A percentile compares a stretch with the other conserved stretches of the same genome.
Conservation (phyloP, 1,140 invertebrate species). For the Heliconius nattereri region DNA sequence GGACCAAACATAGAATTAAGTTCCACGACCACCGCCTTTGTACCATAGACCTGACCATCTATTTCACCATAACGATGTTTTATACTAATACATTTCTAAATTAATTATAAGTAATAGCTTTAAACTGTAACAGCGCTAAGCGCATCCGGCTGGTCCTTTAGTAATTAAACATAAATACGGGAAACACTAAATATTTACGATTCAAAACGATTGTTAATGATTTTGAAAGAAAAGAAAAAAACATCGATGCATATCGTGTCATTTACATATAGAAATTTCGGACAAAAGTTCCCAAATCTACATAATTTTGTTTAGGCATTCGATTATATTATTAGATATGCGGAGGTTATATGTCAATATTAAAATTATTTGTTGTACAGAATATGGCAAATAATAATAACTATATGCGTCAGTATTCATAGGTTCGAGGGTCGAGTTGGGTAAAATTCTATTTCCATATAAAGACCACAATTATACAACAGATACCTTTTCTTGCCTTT, state of each 20-base stretch:
- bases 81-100: background rate
- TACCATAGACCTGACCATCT: too few species aligned
- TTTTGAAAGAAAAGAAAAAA: background rate
- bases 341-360: background rate
- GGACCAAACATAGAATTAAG: too few species aligned
- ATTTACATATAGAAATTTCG: slow-evolving; percentile 4
- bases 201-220: slow-evolving; percentile 2
- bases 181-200: slow-evolving; percentile 7
- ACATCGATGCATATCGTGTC: background rate
- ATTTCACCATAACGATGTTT: too few species aligned
- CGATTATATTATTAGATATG: background rate
- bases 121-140: background rate
- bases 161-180: slow-evolving; percentile 12
- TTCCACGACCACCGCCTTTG: too few species aligned
- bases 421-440: background rate
- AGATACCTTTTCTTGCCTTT: too few species aligned
- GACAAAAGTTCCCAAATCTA: background rate
- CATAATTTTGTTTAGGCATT: slow-evolving; percentile 12
- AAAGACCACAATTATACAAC: background rate
- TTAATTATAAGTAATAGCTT: background rate
- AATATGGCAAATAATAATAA: background rate
- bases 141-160: background rate
- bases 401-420: background rate
- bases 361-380: background rate
- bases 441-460: background rate